phyloP scores from a whole-genome alignment of 1,140 invertebrate species.

The Bombus pyrosoma region DNA sequence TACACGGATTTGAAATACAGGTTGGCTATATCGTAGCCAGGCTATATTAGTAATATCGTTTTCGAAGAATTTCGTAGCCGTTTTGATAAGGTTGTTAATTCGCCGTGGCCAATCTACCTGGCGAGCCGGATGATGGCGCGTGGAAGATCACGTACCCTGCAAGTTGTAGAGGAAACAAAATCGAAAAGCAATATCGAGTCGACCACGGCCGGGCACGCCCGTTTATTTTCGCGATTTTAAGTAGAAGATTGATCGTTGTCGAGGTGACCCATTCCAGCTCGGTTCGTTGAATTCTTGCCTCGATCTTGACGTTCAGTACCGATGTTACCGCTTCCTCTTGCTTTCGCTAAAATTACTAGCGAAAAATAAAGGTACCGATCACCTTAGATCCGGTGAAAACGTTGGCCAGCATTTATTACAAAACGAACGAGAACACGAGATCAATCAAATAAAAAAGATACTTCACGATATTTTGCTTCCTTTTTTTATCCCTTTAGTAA shows the following conservation, averaged over 20 bases:
- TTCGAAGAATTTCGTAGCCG: conserved; percentile 35
- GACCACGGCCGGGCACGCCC: conserved; percentile 40
- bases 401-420: neutral
- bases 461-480: neutral
- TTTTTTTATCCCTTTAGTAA: neutral
- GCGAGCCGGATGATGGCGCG: neutral
- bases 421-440: neutral
- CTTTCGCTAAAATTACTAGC: neutral
- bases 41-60: conserved; percentile 15
- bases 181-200: conserved; percentile 67
- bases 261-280: conserved; percentile 36
- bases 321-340: conserved; percentile 41
- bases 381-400: neutral
- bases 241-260: conserved; percentile 67
- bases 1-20: neutral
- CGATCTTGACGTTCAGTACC: conserved; percentile 66
- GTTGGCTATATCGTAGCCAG: no score
- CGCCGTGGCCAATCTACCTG: conserved; percentile 50
- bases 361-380: neutral
- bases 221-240: conserved; percentile 73
- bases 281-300: conserved; percentile 64
- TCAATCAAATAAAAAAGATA: neutral
- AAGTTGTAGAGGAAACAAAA: conserved; percentile 59
- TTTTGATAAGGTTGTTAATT: conserved; percentile 60
- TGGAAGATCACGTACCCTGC: conserved; percentile 16